A percentile compares a stretch with the other conserved stretches of the same genome.
phyloP scores from a whole-genome alignment of 2,888 invertebrate genomes.

The Seira sanloemensis region DNA sequence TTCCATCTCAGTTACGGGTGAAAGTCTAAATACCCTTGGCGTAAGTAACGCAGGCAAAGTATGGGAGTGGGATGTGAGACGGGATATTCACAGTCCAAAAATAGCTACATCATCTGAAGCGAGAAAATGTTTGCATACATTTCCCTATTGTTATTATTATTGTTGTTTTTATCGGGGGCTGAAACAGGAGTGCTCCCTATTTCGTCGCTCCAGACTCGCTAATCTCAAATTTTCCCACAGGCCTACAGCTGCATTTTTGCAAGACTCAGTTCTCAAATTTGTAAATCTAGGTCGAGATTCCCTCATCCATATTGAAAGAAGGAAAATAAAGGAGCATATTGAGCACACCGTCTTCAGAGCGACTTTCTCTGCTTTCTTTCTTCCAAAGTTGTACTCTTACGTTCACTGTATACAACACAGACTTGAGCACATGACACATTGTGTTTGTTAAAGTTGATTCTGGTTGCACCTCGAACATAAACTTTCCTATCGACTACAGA shows the following conservation, averaged over 20 bases:
- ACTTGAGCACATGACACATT: no score
- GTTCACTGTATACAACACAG: no score
- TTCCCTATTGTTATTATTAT: slow-evolving; percentile 15
- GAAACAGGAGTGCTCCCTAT: not conserved
- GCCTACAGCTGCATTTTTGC: not conserved
- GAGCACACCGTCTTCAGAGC: not conserved
- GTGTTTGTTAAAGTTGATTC: no score
- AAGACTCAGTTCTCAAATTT: slow-evolving; percentile 17
- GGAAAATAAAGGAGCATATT: slow-evolving; percentile 22
- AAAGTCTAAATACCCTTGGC: slow-evolving; percentile 8
- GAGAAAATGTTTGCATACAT: slow-evolving; percentile 17
- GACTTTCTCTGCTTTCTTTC: not conserved
- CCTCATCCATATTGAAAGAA: slow-evolving; percentile 40
- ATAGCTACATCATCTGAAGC: slow-evolving; percentile 8
- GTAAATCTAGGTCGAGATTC: slow-evolving; percentile 8
- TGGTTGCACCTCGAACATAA: no score
- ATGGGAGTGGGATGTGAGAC: not conserved
- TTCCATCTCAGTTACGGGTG: slow-evolving; percentile 8
- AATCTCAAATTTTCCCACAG: slow-evolving; percentile 41
- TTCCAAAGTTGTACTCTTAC: no score
- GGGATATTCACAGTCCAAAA: not conserved
- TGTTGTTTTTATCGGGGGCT: slow-evolving; percentile 1
- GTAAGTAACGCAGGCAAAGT: not conserved
- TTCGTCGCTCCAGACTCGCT: not conserved
- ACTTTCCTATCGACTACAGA: no score